Base-by-base conservation (phyloP, 2,113 vertebrate genomes). In the Sakesphorus luctuosus region DNA sequence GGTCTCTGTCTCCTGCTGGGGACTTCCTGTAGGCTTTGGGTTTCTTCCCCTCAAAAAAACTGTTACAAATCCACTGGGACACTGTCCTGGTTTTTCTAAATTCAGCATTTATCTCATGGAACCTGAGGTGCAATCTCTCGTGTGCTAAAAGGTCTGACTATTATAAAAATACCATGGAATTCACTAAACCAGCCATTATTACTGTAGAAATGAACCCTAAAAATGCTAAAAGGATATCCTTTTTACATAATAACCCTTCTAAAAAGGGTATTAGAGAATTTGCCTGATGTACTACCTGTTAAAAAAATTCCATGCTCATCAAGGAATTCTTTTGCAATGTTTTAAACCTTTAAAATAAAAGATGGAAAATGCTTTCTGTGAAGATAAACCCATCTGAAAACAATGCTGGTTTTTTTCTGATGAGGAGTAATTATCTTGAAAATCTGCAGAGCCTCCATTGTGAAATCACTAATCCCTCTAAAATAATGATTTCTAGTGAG, bases 341-440 rank as follows among this genome's bases (percentile, higher is more conserved):
- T 93, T 93, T 82, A 95, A 92, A 94, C 74, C 38, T 76, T 81
- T 96, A 62, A 94, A 94, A 94, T 49, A 26, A 80, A 90, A 78
- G 43, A 74, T 19, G 80, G 92, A 47, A 66, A 93, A 77, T 90
- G 83, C 84, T 67, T 76, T 92, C 76, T 7, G 9, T 92, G 82
- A 93, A 80, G 61, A 69, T 92, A 94, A 96, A 88, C 20, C 67
- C 29, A 52, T 67, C 82, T 86, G 90, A 91, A 94, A 95, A 94
- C 77, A 92, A 82, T 87, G 82, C 47, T 80, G 3, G 8, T 0
- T 40, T 78, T 93, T 96, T 89, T 82, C 68, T 92, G 43, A 65
- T 78, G 72, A 84, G 75, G 75, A 80, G 90, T 96, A 96, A 96
- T 97, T 96, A 96, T 84, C 76, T 68, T 95, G 82, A 95, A 96